Evolutionary conservation across 2,888 invertebrate species (phyloP).

Genomic region (Platerodrilus igneus): DNA sequence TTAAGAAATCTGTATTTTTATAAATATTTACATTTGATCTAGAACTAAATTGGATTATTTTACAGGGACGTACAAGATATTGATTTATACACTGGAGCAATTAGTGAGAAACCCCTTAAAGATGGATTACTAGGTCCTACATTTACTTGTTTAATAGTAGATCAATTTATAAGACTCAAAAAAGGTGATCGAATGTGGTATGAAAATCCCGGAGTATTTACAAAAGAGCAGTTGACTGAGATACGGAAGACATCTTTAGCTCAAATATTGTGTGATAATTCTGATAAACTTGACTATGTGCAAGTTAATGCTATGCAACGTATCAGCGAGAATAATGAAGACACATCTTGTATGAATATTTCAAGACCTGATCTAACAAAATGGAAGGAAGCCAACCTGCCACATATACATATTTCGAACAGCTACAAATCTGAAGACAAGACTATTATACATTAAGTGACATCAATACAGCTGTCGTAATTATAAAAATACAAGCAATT

Average conservation of each 20-base stretch:
- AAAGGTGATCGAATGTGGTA: conserved; percentile 87
- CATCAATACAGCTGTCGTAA: no score
- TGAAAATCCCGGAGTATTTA: conserved; percentile 70
- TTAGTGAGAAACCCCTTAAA: conserved; percentile 70
- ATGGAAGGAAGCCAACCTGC: conserved; percentile 51
- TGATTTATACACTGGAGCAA: conserved; percentile 82
- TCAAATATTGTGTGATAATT: conserved; percentile 71
- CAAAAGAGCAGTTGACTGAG: conserved; percentile 71
- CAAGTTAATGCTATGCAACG: conserved; percentile 70
- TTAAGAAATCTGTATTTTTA: no score
- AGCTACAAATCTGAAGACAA: conserved; percentile 12
- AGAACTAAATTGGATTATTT: no score
- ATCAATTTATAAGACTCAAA: conserved; percentile 80
- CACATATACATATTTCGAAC: conserved; percentile 6
- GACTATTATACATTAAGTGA: background rate
- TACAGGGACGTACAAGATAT: conserved; percentile 72
- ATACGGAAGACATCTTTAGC: conserved; percentile 73
- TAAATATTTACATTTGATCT: no score
- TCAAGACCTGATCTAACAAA: conserved; percentile 53
- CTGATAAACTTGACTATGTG: conserved; percentile 59
- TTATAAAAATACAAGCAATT: background rate
- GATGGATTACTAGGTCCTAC: conserved; percentile 80
- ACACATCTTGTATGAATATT: conserved; percentile 61
- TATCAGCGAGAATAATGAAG: conserved; percentile 52
- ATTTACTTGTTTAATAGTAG: conserved; percentile 75